These are phyloP conservation scores for Calidris pugnax DNA, from an alignment of 2,113 vertebrate species.

Conservation along the genomic window DNA sequence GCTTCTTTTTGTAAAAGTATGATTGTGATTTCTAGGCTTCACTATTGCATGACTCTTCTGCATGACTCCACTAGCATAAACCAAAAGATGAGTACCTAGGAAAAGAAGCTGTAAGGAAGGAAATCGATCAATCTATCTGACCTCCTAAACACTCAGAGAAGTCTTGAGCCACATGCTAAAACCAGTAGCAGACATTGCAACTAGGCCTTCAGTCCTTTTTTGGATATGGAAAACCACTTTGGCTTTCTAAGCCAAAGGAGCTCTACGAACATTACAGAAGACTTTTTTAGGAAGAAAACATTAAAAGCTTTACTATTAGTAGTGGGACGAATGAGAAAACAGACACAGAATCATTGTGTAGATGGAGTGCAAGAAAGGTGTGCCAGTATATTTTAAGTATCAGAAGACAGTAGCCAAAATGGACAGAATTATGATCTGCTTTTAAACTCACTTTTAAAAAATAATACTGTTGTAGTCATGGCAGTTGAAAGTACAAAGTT, in stretches of 20 bases:
- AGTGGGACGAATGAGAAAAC: background rate
- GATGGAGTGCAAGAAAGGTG: background rate
- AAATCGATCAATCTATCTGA: background rate
- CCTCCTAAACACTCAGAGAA: background rate
- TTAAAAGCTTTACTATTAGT: background rate
- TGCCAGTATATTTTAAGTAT: background rate
- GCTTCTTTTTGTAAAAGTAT: background rate
- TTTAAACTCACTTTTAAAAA: background rate
- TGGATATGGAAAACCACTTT: background rate
- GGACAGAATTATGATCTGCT: background rate
- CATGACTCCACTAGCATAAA: background rate
- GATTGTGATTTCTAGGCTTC: background rate
- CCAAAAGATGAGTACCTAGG: background rate
- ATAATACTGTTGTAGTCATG: background rate
- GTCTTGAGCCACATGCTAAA: background rate
- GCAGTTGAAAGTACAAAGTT: background rate
- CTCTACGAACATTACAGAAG: background rate
- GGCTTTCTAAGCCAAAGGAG: background rate
- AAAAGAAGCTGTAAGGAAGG: background rate
- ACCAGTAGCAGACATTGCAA: background rate
- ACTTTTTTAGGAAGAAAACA: background rate
- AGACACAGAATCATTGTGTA: background rate
- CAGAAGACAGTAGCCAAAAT: background rate
- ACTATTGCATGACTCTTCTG: background rate
- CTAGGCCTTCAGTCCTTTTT: background rate